A percentile compares a stretch with the other conserved stretches of the same genome.
Evolutionary conservation across 2,797 vertebrate species (phyloP).

Genomic region (Paedocypris micromegethes): DNA sequence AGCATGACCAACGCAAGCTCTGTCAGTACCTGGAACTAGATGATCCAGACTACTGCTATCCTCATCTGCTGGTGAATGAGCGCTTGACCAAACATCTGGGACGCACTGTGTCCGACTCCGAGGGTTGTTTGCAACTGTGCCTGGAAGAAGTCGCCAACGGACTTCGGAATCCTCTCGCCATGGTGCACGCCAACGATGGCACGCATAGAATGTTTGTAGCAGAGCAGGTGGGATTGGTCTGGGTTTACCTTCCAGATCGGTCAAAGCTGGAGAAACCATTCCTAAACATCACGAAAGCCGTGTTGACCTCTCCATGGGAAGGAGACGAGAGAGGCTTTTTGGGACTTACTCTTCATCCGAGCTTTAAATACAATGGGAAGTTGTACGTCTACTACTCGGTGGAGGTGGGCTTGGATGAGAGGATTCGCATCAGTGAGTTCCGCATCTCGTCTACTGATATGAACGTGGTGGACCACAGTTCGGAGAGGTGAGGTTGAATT

Average conservation of each 20-base stretch:
- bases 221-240: slow-evolving; percentile 90
- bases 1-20: slow-evolving; percentile 64
- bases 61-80: slow-evolving; percentile 73
- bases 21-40: slow-evolving; percentile 78
- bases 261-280: slow-evolving; percentile 81
- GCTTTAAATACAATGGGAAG: slow-evolving; percentile 81
- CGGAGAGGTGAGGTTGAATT: slow-evolving; percentile 79
- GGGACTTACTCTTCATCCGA: slow-evolving; percentile 84
- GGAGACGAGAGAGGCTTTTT: slow-evolving; percentile 94
- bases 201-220: slow-evolving; percentile 91
- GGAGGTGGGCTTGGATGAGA: slow-evolving; percentile 78
- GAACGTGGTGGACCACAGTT: slow-evolving; percentile 84
- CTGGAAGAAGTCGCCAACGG: slow-evolving; percentile 84
- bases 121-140: slow-evolving; percentile 90
- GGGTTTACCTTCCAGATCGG: slow-evolving; percentile 81
- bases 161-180: slow-evolving; percentile 84
- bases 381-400: slow-evolving; percentile 92
- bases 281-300: slow-evolving; percentile 81
- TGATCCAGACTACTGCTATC: slow-evolving; percentile 90
- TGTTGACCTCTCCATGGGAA: slow-evolving; percentile 92
- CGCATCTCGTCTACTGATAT: slow-evolving; percentile 76
- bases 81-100: slow-evolving; percentile 80
- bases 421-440: slow-evolving; percentile 94
- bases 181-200: slow-evolving; percentile 88
- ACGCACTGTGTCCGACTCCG: slow-evolving; percentile 65